Evolutionary conservation across 2,797 vertebrate species (phyloP).

Genomic region (Oreortyx pictus): DNA sequence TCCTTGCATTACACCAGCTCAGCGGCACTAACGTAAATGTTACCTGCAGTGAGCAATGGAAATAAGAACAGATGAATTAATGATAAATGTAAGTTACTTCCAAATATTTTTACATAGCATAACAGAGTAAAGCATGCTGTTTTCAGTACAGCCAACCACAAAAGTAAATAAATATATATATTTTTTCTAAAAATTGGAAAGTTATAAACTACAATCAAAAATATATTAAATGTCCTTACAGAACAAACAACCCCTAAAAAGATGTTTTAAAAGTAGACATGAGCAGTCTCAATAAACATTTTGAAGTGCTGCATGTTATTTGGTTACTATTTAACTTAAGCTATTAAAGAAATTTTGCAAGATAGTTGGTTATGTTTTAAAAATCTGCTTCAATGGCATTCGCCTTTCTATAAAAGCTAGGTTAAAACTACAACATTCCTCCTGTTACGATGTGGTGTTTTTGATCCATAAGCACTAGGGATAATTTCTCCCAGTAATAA

Average conservation of each 20-base stretch:
- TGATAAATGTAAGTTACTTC: neutral
- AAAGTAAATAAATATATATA: neutral
- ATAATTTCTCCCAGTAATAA: neutral
- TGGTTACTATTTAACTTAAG: neutral
- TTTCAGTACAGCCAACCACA: neutral
- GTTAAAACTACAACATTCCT: neutral
- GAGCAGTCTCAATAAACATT: neutral
- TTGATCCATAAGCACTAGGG: neutral
- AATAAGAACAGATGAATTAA: neutral
- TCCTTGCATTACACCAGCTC: conserved; percentile 89
- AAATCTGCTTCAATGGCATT: rapidly evolving
- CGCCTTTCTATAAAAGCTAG: neutral
- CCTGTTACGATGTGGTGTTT: neutral
- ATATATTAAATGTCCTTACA: neutral
- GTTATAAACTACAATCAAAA: neutral
- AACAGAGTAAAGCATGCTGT: neutral
- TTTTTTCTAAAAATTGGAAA: neutral
- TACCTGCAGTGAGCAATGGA: conserved; percentile 61
- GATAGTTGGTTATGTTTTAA: neutral
- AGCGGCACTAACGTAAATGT: neutral
- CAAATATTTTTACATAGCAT: neutral
- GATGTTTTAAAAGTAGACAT: neutral
- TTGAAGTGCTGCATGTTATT: neutral
- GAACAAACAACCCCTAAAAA: neutral
- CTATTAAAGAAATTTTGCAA: neutral